phyloP scores from a whole-genome alignment of 2,888 invertebrate species.

The Tortrix viridana region DNA sequence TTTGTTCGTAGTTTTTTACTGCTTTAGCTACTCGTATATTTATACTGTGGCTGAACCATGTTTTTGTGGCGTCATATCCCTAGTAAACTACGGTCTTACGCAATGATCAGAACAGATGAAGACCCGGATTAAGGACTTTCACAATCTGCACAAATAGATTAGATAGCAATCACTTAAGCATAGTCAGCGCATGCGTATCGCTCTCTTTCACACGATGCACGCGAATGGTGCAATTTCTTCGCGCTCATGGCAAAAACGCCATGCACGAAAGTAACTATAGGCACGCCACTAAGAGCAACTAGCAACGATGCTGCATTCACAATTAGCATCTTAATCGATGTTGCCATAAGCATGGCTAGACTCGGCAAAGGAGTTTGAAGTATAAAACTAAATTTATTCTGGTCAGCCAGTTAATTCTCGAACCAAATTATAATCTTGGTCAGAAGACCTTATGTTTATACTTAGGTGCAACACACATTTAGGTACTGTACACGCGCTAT shows the following conservation, averaged over 20 bases:
- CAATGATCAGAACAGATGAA: constrained; percentile 21
- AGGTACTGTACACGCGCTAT: too few species aligned
- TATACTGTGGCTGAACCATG: too few species aligned
- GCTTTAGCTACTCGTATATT: too few species aligned
- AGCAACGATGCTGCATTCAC: neutral
- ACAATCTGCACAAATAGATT: constrained; percentile 30
- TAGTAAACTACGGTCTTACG: constrained; percentile 5
- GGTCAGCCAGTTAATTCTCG: too few species aligned
- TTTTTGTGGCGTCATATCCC: too few species aligned
- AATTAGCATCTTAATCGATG: too few species aligned
- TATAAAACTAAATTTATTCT: too few species aligned
- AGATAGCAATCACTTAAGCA: constrained; percentile 13
- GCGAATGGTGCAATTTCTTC: constrained; percentile 27
- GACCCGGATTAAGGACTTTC: constrained; percentile 35
- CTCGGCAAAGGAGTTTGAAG: neutral
- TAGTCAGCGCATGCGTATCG: constrained; percentile 27
- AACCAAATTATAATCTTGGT: too few species aligned
- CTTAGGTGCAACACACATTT: too few species aligned
- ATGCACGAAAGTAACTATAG: constrained; percentile 15
- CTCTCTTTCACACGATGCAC: constrained; percentile 36
- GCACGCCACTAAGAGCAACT: constrained; percentile 26
- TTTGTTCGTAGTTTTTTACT: too few species aligned
- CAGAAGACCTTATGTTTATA: too few species aligned
- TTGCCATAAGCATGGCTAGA: too few species aligned
- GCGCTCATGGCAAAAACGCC: constrained; percentile 34